Conservation (phyloP, 2,113 vertebrate species). For the Capreolus pygargus region DNA sequence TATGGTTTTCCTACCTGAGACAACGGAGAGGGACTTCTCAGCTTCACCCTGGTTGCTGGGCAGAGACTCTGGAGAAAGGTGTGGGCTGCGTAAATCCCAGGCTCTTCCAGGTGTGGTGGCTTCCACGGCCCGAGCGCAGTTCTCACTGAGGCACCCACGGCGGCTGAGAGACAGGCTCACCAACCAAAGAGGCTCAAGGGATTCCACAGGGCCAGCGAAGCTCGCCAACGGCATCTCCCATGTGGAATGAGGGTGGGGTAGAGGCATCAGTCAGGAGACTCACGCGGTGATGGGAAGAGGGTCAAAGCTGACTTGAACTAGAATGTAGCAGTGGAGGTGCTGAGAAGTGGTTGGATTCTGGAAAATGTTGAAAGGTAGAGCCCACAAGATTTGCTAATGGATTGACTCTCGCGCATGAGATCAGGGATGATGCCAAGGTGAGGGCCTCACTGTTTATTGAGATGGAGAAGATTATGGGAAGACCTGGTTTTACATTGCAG, state of each 20-base stretch:
- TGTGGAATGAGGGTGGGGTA: not conserved
- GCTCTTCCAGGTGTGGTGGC: not conserved
- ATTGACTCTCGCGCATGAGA: not conserved
- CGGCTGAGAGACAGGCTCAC: not conserved
- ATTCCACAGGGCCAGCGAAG: not conserved
- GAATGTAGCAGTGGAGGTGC: not conserved
- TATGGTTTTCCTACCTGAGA: not conserved
- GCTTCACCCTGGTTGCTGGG: not conserved
- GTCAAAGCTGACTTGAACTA: not conserved
- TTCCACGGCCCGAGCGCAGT: not conserved
- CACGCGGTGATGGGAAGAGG: not conserved
- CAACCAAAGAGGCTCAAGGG: not conserved
- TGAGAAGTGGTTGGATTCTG: not conserved
- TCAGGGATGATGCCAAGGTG: not conserved
- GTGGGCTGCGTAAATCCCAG: not conserved
- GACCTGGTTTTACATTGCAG: not conserved
- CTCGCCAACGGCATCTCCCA: not conserved
- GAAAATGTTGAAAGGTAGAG: not conserved
- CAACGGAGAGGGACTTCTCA: not conserved
- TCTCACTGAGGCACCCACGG: not conserved
- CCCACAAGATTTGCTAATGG: not conserved
- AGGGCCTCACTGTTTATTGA: not conserved
- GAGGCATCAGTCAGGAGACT: not conserved
- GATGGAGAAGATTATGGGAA: not conserved
- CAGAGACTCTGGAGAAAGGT: not conserved